Base-by-base conservation (phyloP, 2,888 invertebrate genomes). In the Drosophila acutilabella region DNA sequence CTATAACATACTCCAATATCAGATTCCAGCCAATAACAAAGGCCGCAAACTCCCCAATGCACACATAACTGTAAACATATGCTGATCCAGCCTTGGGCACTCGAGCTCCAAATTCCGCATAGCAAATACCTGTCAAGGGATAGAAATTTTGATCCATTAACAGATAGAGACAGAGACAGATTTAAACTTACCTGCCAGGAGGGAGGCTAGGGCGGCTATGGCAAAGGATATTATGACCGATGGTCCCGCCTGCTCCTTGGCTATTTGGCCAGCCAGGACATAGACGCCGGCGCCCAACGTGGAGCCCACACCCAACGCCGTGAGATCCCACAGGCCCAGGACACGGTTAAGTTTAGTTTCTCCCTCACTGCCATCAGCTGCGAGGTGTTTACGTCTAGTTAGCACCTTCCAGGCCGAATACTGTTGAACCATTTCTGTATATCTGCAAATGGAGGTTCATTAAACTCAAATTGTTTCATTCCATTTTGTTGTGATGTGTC, bases 11-110 rank as follows among this genome's bases (percentile, higher is more conserved):
- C 90, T 97, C 97, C 78, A 98, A 92, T 64, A 98, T 96, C 64
- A 98, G 94, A 92, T 96, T 97, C 98, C 98, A 98, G 2, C 98
- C 98, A 78, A 98, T 96, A 30, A 96, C 92, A 91, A 98, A 98
- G 0, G 97, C 98, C 47, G 95, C 94, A 76, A 97, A 94, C 92
- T 98, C 97, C 0, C 98, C 98, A 44, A 98, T 94, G 23, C 96
- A 95, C 18, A 97, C 96, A 72, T 92, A 92, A 69, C 96, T 96
- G 93, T 98, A 98, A 40, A 96, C 94, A 92, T 98, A 98, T 0
- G 97, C 97, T 0, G 97, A 97, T 0, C 98, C 98, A 0, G 97
- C 96, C 80, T 95, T 95, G 0, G 97, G 97, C 0, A 97, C 96
- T 61, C 97, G 93, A 0, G 96, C 95, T 0, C 96, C 97, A 89